Evolutionary conservation across 1,140 invertebrate genomes (phyloP).

Genomic region (Diorhabda elongata): DNA sequence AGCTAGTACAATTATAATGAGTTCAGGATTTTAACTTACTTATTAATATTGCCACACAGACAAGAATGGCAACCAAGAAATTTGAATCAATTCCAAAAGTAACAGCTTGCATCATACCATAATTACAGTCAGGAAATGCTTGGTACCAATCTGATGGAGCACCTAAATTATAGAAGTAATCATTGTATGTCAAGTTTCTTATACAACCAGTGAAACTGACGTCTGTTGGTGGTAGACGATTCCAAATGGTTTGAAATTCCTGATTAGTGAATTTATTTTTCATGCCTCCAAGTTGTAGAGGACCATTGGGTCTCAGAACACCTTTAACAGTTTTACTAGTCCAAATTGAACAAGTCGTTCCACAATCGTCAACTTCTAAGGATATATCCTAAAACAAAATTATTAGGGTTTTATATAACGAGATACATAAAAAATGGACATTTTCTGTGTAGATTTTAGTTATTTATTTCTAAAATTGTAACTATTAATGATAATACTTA

Average conservation of each 20-base stretch:
- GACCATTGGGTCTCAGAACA: slow-evolving; percentile 83
- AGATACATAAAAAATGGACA: too few species aligned
- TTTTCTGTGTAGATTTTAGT: too few species aligned
- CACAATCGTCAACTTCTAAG: slow-evolving; percentile 73
- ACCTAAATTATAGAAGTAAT: slow-evolving; percentile 73
- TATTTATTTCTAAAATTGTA: too few species aligned
- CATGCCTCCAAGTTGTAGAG: slow-evolving; percentile 81
- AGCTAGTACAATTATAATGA: too few species aligned
- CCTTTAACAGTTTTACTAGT: slow-evolving; percentile 64
- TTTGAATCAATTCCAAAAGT: slow-evolving; percentile 78
- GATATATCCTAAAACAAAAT: slow-evolving; percentile 56
- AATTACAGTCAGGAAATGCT: slow-evolving; percentile 63
- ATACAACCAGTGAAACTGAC: slow-evolving; percentile 80
- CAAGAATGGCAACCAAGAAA: slow-evolving; percentile 78
- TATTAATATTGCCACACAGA: slow-evolving; percentile 71
- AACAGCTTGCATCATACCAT: slow-evolving; percentile 64
- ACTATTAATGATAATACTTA: slow-evolving; percentile 8
- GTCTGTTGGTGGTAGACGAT: slow-evolving; percentile 63
- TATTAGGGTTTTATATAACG: too few species aligned
- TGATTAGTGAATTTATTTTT: slow-evolving; percentile 54
- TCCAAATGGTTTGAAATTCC: slow-evolving; percentile 49
- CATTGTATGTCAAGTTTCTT: slow-evolving; percentile 77
- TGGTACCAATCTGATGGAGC: slow-evolving; percentile 64
- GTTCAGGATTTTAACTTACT: slow-evolving; percentile 51
- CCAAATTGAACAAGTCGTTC: slow-evolving; percentile 67